phyloP scores from a whole-genome alignment of 2,797 vertebrate genomes.

The Odontamblyopus lacepedii region DNA sequence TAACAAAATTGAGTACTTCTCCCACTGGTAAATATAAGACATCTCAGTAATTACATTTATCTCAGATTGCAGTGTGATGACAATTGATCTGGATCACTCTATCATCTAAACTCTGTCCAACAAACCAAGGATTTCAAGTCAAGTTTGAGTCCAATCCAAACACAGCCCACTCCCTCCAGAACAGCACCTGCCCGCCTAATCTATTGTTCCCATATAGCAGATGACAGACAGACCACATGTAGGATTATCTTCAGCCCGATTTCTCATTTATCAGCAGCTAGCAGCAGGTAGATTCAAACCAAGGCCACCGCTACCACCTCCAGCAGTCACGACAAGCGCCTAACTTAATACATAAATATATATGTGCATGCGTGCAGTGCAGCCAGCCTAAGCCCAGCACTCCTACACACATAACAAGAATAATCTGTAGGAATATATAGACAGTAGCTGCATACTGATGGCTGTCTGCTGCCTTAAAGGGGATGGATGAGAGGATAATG shows the following conservation, averaged over 20 bases:
- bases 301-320: slow-evolving; percentile 32
- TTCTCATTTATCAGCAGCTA: slow-evolving; percentile 34
- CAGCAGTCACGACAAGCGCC: slow-evolving; percentile 53
- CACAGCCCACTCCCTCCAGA: slow-evolving; percentile 54
- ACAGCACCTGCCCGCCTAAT: slow-evolving; percentile 37
- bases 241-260: slow-evolving; percentile 51
- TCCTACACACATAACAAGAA: slow-evolving; percentile 30
- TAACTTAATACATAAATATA: slow-evolving; percentile 14
- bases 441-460: slow-evolving; percentile 32
- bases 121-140: too few relatives aligned
- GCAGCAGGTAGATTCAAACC: slow-evolving; percentile 48
- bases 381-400: slow-evolving; percentile 9
- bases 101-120: too few relatives aligned
- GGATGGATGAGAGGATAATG: slow-evolving; percentile 26
- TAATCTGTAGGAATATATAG: slow-evolving; percentile 35
- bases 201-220: slow-evolving; percentile 48
- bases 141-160: neutral
- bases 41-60: neutral
- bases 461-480: slow-evolving; percentile 13
- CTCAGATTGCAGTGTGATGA: neutral
- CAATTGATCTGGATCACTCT: slow-evolving; percentile 12
- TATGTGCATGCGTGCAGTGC: neutral
- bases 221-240: slow-evolving; percentile 30
- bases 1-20: too few relatives aligned
- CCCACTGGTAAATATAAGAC: neutral